These are phyloP conservation scores for Cosmia trapezina DNA, from an alignment of 2,888 invertebrate genomes.

Conservation along the genomic window DNA sequence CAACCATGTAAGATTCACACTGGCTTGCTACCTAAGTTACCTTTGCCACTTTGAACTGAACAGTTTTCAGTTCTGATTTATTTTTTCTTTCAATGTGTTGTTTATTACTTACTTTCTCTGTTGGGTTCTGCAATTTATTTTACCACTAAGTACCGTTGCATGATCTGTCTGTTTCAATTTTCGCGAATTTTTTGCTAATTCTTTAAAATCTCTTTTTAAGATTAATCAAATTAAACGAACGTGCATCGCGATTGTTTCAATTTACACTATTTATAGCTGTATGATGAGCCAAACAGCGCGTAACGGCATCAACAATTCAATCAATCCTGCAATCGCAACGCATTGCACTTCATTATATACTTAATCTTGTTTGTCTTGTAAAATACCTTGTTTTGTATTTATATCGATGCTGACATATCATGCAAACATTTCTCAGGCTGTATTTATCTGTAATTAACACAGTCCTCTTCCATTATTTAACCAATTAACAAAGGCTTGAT, in stretches of 20 bases:
- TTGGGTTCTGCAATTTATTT: conserved; percentile 34
- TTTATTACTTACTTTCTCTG: conserved; percentile 35
- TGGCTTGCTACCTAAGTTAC: background rate
- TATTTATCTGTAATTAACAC: conserved; percentile 43
- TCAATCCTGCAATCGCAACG: conserved; percentile 34
- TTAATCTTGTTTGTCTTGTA: conserved; percentile 38
- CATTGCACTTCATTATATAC: conserved; percentile 47
- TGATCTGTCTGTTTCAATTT: conserved; percentile 43
- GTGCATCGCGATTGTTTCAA: conserved; percentile 41
- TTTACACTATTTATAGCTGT: conserved; percentile 49
- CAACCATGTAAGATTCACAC: background rate
- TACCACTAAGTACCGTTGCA: conserved; percentile 23
- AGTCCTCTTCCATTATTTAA: conserved; percentile 29
- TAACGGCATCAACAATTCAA: conserved; percentile 59
- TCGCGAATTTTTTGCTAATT: conserved; percentile 8
- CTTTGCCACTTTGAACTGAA: background rate
- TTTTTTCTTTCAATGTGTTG: conserved; percentile 7
- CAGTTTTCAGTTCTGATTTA: background rate
- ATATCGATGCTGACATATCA: conserved; percentile 41
- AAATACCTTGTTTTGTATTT: conserved; percentile 26
- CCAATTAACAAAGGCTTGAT: conserved; percentile 32
- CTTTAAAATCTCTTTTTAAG: conserved; percentile 14
- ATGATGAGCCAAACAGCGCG: conserved; percentile 59
- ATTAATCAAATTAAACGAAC: conserved; percentile 31
- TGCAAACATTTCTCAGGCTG: conserved; percentile 54